Evolutionary conservation across 2,797 vertebrate genomes (phyloP), one percentile per base, ranked within the genome.

Genomic region (Sphaeramia orbicularis): DNA sequence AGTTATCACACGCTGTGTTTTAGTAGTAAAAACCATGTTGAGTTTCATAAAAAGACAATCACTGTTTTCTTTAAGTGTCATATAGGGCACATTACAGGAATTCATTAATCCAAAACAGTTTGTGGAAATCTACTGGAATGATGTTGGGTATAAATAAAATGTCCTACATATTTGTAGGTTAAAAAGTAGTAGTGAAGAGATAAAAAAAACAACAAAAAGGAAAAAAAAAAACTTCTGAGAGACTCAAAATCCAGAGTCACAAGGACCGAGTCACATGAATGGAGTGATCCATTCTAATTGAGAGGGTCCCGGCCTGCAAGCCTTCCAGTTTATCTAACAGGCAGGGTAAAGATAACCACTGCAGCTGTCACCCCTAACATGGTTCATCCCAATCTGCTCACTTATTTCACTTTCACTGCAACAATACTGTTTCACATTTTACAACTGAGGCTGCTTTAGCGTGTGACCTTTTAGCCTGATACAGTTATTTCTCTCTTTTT

Each of bases 1-100:
- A 92, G 91, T 91, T 85, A 89, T 86, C 90, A 90, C 90, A 89
- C 76, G 76, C 85, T 89, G 86, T 89, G 85, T 91, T 91, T 86
- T 91, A 91, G 91, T 89, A 90, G 89, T 90, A 87, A 86, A 83
- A 78, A 76, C 78, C 71, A 74, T 61, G 53, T 76, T 79, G 70
- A 82, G 78, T 70, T 76, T 80, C 68, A 84, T 81, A 66, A 71
- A 74, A 60, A 77, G 71, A 83, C 67, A 85, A 70, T 78, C 67
- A 77, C 78, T 64, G 78, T 87, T 85, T 75, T 71, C 74, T 86
- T 80, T 81, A 86, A 83, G 57, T 69, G 78, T 82, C 76, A 85
- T 80, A 84, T 66, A 84, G 86, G 89, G 84, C 76, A 85, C 73
- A 77, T 83, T 79, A 90, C 65, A 87, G 76, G 81, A 85, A 88